A percentile compares a stretch with the other conserved stretches of the same genome.
Evolutionary conservation across 2,888 invertebrate genomes (phyloP).

Genomic region (Cheilosia grossa): DNA sequence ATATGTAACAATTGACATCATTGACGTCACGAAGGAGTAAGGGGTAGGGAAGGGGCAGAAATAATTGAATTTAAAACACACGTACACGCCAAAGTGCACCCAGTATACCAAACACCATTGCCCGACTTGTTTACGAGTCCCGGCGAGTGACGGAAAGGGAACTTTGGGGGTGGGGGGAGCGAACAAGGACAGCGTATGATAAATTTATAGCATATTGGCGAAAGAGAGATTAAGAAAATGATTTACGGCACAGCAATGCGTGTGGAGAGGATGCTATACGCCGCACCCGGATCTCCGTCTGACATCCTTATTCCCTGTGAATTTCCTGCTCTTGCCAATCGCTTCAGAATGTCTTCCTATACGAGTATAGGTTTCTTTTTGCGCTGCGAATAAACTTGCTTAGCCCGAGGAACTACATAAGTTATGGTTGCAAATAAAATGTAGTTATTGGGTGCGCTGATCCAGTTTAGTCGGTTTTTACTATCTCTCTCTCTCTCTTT

Average conservation of each 20-base stretch:
- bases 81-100: neutral
- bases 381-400: constrained; percentile 62
- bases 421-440: constrained; percentile 71
- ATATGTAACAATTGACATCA: neutral
- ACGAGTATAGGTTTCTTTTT: constrained; percentile 1
- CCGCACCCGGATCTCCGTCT: constrained; percentile 58
- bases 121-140: constrained; percentile 47
- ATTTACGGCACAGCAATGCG: constrained; percentile 67
- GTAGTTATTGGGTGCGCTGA: constrained; percentile 68
- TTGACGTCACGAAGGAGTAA: neutral
- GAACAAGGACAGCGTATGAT: constrained; percentile 65
- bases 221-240: constrained; percentile 74
- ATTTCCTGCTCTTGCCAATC: constrained; percentile 43
- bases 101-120: neutral
- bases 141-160: constrained; percentile 49
- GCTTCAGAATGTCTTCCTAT: constrained; percentile 42
- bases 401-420: constrained; percentile 66
- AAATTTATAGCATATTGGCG: constrained; percentile 74
- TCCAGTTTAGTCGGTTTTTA: constrained; percentile 52
- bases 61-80: constrained; percentile 62
- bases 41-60: constrained; percentile 38
- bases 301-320: constrained; percentile 61
- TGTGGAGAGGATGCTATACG: constrained; percentile 41
- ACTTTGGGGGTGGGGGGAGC: constrained; percentile 15
- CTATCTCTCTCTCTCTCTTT: neutral